Percentiles rank a stretch among this genome's conserved stretches.
phyloP scores from a whole-genome alignment of 1,140 invertebrate species.

The Listronotus bonariensis region DNA sequence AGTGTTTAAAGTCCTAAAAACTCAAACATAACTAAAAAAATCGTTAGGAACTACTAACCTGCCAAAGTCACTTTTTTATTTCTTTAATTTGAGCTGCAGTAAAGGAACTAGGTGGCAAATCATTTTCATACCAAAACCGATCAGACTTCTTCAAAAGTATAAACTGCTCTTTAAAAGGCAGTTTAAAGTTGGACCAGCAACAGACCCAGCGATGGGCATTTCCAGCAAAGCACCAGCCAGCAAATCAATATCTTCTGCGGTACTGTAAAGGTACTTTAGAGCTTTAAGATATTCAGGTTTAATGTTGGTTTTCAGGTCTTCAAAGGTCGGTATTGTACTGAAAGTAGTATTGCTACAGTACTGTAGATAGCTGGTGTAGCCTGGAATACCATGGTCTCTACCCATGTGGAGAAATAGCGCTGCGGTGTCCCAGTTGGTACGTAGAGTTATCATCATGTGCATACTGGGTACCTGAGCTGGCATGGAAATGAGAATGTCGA shows the following conservation, averaged over 20 bases:
- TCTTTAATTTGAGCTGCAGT: conserved; percentile 81
- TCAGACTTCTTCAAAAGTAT: conserved; percentile 78
- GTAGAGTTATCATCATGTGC: conserved; percentile 53
- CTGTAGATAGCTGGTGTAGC: conserved; percentile 77
- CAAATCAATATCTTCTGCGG: conserved; percentile 82
- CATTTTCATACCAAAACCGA: conserved; percentile 96
- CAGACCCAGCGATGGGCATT: conserved; percentile 74
- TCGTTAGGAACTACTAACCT: conserved; percentile 43
- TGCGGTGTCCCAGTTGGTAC: conserved; percentile 59
- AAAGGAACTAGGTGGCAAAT: conserved; percentile 86
- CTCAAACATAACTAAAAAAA: too few species aligned
- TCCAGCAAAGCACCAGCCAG: conserved; percentile 85
- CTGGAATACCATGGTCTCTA: conserved; percentile 88
- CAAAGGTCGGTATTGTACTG: conserved; percentile 59
- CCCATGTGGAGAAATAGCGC: conserved; percentile 67
- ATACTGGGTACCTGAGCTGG: conserved; percentile 59
- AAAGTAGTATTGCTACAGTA: conserved; percentile 65
- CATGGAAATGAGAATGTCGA: conserved; percentile 58
- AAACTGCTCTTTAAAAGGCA: conserved; percentile 83
- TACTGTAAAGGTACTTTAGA: conserved; percentile 71
- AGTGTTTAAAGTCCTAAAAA: too few species aligned
- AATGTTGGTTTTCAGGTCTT: conserved; percentile 68
- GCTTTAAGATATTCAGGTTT: conserved; percentile 60
- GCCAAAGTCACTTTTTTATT: conserved; percentile 83
- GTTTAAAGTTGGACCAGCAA: conserved; percentile 86